Percentiles rank a stretch among this genome's conserved stretches.
Conservation (phyloP, 1,140 invertebrate genomes). For the Dreissena rostriformis region DNA sequence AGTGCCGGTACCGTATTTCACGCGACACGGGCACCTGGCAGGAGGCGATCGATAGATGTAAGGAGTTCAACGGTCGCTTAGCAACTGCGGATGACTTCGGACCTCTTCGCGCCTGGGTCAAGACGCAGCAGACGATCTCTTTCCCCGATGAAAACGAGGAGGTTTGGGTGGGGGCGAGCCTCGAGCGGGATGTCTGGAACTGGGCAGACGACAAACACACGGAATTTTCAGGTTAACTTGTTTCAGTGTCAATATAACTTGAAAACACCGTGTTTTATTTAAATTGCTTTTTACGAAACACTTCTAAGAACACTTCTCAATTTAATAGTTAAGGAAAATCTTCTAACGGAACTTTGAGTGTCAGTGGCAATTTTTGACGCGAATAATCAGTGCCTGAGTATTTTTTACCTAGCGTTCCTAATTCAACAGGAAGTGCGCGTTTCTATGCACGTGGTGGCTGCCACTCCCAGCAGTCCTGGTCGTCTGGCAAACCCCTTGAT, state of each 20-base stretch:
- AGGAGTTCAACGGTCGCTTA: slow-evolving; percentile 30
- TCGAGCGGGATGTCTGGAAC: slow-evolving; percentile 10
- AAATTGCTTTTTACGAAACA: neutral
- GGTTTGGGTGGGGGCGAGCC: slow-evolving; percentile 44
- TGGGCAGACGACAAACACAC: slow-evolving; percentile 16
- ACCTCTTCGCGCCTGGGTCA: slow-evolving; percentile 8
- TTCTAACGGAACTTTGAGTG: too few relatives aligned
- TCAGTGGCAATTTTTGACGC: neutral
- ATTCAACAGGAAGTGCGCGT: neutral
- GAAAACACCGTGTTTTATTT: neutral
- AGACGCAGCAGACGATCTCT: neutral
- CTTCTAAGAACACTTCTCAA: neutral
- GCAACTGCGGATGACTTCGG: slow-evolving; percentile 28
- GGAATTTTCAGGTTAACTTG: slow-evolving; percentile 18
- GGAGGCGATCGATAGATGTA: slow-evolving; percentile 30
- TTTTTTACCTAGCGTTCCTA: neutral
- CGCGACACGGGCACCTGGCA: slow-evolving; percentile 20
- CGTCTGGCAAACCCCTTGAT: slow-evolving; percentile 8
- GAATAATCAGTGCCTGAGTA: neutral
- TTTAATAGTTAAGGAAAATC: too few relatives aligned
- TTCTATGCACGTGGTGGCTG: slow-evolving; percentile 31
- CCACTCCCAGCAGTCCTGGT: slow-evolving; percentile 2
- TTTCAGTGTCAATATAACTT: neutral
- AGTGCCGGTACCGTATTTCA: slow-evolving; percentile 17
- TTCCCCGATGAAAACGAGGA: slow-evolving; percentile 1